Conservation (phyloP, 2,797 vertebrate genomes). For the Smutsia gigantea region DNA sequence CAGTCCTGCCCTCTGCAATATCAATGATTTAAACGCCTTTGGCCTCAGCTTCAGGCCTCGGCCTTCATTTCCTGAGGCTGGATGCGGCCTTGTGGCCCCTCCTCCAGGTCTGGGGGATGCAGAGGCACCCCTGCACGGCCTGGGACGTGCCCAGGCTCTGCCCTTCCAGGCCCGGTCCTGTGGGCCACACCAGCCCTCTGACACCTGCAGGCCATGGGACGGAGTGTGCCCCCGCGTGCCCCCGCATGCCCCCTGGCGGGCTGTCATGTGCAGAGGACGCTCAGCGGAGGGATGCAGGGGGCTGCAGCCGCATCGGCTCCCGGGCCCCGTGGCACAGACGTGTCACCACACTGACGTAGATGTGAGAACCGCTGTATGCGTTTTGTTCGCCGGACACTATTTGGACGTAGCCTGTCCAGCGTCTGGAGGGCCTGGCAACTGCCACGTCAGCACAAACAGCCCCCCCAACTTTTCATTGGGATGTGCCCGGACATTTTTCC, state of each 20-base stretch:
- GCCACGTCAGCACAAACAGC: constrained; percentile 90
- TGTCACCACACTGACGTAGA: constrained; percentile 8
- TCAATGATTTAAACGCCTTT: fast-evolving
- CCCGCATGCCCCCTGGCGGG: background rate
- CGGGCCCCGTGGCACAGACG: constrained; percentile 11
- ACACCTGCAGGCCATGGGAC: background rate
- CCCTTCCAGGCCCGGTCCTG: too few species aligned
- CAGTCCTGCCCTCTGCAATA: too few species aligned
- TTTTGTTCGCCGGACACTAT: constrained; percentile 69
- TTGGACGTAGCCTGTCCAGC: constrained; percentile 75
- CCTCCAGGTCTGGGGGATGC: background rate
- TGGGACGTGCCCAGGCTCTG: too few species aligned
- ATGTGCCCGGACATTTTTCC: constrained; percentile 90
- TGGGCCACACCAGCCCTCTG: background rate
- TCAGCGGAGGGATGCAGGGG: background rate
- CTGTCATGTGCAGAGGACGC: fast-evolving
- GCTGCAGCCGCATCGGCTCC: background rate
- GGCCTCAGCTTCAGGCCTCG: background rate
- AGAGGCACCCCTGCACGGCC: too few species aligned
- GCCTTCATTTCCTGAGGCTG: background rate
- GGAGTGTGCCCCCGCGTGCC: fast-evolving
- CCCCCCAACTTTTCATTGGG: constrained; percentile 86
- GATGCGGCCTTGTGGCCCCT: fast-evolving
- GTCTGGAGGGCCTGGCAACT: constrained; percentile 83
- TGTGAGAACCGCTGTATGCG: constrained; percentile 78